These are phyloP conservation scores for Scaptomyza tumidula DNA, from an alignment of 2,888 invertebrate genomes.

Conservation along the genomic window DNA sequence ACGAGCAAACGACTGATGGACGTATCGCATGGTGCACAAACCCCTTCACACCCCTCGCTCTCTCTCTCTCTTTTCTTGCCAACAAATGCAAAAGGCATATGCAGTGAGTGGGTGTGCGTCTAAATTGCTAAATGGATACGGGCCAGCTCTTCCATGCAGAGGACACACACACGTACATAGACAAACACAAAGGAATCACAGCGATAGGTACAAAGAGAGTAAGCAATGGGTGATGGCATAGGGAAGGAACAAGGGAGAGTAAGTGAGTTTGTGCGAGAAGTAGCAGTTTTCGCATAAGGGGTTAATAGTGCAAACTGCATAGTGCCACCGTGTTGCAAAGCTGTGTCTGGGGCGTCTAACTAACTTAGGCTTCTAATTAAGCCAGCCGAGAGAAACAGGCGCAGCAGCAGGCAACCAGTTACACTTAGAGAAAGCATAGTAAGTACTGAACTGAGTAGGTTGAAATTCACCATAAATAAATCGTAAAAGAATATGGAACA, in stretches of 20 bases:
- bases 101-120: conserved; percentile 79
- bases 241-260: neutral
- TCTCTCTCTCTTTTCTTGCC: neutral
- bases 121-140: conserved; percentile 82
- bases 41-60: no score
- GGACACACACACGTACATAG: conserved; percentile 63
- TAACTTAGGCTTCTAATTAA: conserved; percentile 75
- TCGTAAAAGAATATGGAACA: no score
- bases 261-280: neutral
- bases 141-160: conserved; percentile 42
- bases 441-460: neutral
- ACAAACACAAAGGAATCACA: conserved; percentile 16
- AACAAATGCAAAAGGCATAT: conserved; percentile 32
- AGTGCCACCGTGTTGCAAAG: conserved; percentile 61
- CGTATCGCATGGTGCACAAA: conserved; percentile 61
- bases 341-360: conserved; percentile 61
- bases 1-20: conserved; percentile 82
- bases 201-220: conserved; percentile 1
- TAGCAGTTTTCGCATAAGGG: conserved; percentile 63
- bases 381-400: conserved; percentile 39
- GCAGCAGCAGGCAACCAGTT: neutral
- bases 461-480: no score
- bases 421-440: neutral
- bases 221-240: neutral
- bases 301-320: conserved; percentile 79